Percentiles rank a stretch among this genome's conserved stretches.
phyloP scores from a whole-genome alignment of 2,888 invertebrate genomes.

The Punctoribates punctum region DNA sequence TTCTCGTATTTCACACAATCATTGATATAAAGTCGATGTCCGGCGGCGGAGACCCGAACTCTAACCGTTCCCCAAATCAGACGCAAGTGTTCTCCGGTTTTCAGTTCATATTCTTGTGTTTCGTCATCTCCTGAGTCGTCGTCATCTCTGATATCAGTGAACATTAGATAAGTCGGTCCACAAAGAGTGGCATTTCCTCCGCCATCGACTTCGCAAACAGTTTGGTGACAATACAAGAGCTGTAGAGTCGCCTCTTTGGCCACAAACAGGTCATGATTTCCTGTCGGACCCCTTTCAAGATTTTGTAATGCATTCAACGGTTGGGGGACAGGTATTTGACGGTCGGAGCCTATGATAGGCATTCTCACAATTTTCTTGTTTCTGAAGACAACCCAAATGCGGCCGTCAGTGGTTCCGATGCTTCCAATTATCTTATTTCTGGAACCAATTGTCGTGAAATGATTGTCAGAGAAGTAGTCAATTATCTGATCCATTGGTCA shows the following conservation, averaged over 20 bases:
- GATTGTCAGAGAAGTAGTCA: not conserved
- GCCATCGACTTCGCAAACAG: not conserved
- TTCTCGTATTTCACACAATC: no score
- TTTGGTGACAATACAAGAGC: conserved; percentile 10
- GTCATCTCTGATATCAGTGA: not conserved
- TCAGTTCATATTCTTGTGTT: not conserved
- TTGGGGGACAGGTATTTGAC: not conserved
- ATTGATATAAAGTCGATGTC: conserved; percentile 1
- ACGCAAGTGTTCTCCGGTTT: not conserved
- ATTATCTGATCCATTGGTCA: conserved; percentile 1
- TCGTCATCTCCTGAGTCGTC: not conserved
- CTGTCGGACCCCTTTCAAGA: conserved; percentile 16
- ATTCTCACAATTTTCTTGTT: not conserved
- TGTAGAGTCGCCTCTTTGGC: not conserved
- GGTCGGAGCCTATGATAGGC: not conserved
- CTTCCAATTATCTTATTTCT: not conserved
- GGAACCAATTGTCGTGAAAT: not conserved
- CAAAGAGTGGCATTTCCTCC: not conserved
- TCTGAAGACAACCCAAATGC: conserved; percentile 17
- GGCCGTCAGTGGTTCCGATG: conserved; percentile 4
- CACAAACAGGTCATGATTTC: not conserved
- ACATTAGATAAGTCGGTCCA: not conserved
- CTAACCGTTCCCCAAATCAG: not conserved
- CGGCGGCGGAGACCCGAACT: not conserved
- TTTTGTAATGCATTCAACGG: not conserved